Conservation (phyloP, 2,113 vertebrate species). For the Lates calcarifer region DNA sequence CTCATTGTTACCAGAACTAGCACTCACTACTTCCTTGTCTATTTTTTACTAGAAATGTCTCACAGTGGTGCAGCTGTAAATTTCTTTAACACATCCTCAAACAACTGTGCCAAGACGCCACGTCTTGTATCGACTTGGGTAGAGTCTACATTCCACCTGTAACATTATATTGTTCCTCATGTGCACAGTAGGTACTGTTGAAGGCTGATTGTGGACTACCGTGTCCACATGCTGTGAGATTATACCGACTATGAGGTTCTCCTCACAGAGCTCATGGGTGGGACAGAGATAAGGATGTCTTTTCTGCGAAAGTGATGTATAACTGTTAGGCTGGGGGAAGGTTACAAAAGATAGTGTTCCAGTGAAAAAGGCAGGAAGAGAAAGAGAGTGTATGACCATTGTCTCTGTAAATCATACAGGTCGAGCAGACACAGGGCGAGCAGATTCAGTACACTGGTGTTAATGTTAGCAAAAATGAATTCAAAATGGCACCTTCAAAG, state of each 20-base stretch:
- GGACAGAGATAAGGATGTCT: constrained; percentile 67
- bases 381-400: not conserved
- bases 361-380: constrained; percentile 54
- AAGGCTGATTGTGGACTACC: constrained; percentile 15
- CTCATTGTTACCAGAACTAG: not conserved
- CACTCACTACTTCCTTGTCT: constrained; percentile 12
- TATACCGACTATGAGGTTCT: not conserved
- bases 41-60: not conserved
- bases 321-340: constrained; percentile 41
- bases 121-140: not conserved
- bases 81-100: not conserved
- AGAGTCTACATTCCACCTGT: not conserved
- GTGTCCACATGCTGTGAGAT: not conserved
- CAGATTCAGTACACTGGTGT: not conserved
- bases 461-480: not conserved
- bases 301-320: constrained; percentile 49
- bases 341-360: constrained; percentile 51
- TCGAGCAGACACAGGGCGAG: no score
- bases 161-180: not conserved
- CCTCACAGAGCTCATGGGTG: constrained; percentile 57
- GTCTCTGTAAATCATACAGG: not conserved
- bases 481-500: not conserved
- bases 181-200: not conserved
- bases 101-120: not conserved
- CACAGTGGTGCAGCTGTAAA: not conserved